Evolutionary conservation across 2,113 vertebrate species (phyloP).

Genomic region (Sinocyclocheilus anophthalmus): DNA sequence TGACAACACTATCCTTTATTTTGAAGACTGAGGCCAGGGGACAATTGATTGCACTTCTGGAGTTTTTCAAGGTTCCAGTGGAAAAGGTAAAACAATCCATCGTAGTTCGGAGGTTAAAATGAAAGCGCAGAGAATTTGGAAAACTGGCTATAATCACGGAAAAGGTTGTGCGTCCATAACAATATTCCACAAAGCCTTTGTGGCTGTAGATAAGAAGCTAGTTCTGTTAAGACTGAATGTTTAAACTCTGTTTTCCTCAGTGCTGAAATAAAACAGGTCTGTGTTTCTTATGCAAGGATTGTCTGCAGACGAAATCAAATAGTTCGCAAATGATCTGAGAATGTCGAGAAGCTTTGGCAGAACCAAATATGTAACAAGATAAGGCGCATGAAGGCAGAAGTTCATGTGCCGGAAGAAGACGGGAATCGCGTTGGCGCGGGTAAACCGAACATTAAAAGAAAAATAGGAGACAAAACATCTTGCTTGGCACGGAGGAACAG

Average conservation of each 20-base stretch:
- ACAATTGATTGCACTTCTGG: conserved; percentile 8
- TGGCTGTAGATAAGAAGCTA: conserved; percentile 11
- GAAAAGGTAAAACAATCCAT: conserved; percentile 15
- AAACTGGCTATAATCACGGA: conserved; percentile 48
- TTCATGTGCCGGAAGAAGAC: too few relatives aligned
- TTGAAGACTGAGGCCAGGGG: background rate
- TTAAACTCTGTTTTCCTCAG: conserved; percentile 15
- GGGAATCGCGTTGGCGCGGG: too few relatives aligned
- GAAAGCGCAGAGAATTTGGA: conserved; percentile 42
- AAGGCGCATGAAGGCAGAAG: too few relatives aligned
- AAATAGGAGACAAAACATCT: too few relatives aligned
- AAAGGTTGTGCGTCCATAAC: conserved; percentile 40
- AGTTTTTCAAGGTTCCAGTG: background rate
- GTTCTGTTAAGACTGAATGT: conserved; percentile 43
- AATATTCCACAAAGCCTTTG: conserved; percentile 34
- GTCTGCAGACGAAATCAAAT: too few relatives aligned
- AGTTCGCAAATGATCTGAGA: too few relatives aligned
- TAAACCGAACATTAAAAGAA: too few relatives aligned
- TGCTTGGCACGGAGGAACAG: too few relatives aligned
- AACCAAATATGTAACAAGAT: too few relatives aligned
- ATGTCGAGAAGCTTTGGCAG: too few relatives aligned
- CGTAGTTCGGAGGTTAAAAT: conserved; percentile 33
- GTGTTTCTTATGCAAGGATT: conserved; percentile 31
- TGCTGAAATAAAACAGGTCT: conserved; percentile 33
- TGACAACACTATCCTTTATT: background rate